Conservation (phyloP, 2,113 vertebrate genomes). For the Sander lucioperca region DNA sequence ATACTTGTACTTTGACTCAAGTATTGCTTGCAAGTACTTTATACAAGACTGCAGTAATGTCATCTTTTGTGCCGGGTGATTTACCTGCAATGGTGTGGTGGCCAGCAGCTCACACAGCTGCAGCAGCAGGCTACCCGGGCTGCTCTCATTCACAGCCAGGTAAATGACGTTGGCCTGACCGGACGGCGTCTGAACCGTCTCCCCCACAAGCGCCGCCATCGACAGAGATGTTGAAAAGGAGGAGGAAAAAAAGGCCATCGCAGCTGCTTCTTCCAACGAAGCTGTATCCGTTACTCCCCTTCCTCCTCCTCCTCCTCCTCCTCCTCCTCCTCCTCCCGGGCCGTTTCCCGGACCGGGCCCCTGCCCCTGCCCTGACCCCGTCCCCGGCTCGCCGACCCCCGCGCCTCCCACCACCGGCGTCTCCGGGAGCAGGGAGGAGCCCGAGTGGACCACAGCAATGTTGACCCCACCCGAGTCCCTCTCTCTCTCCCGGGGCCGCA, state of each 20-base stretch:
- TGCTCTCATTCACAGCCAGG: conserved; percentile 92
- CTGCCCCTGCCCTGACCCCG: conserved; percentile 75
- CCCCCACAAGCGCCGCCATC: conserved; percentile 80
- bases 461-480: conserved; percentile 87
- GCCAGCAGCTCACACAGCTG: conserved; percentile 94
- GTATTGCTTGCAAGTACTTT: no score
- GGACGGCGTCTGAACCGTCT: conserved; percentile 88
- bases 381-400: conserved; percentile 78
- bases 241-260: conserved; percentile 68
- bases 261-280: conserved; percentile 56
- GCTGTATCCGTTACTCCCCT: conserved; percentile 68
- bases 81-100: conserved; percentile 88
- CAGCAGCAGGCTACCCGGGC: conserved; percentile 92
- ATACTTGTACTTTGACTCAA: no score
- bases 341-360: conserved; percentile 58
- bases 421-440: conserved; percentile 88
- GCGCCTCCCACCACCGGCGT: conserved; percentile 78
- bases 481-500: conserved; percentile 87
- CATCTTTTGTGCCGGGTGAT: neutral
- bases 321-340: conserved; percentile 62
- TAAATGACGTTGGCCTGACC: conserved; percentile 90
- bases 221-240: conserved; percentile 66
- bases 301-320: conserved; percentile 65
- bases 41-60: neutral
- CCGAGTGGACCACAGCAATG: conserved; percentile 88